Conservation (phyloP, 2,113 vertebrate species). For the Daphoenositta chrysoptera region DNA sequence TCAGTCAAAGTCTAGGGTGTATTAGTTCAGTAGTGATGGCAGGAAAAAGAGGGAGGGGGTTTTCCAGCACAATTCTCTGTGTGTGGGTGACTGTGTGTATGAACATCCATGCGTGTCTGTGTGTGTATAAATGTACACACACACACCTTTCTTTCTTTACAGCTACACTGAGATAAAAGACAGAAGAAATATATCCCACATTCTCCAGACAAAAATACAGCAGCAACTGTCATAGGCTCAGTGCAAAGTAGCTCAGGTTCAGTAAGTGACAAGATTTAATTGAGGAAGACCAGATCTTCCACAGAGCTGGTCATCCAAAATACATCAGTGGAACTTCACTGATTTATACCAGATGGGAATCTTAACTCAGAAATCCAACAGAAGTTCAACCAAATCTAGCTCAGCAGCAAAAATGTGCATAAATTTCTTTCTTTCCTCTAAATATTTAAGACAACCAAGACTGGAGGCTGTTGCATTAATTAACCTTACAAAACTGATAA, state of each 20-base stretch:
- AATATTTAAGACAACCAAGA: constrained; percentile 20
- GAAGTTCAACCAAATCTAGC: not conserved
- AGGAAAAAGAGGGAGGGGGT: not conserved
- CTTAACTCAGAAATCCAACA: not conserved
- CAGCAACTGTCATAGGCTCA: not conserved
- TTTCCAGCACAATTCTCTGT: not conserved
- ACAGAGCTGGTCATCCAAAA: not conserved
- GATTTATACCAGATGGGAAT: not conserved
- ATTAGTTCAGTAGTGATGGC: not conserved
- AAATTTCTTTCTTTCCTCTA: not conserved
- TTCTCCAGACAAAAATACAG: not conserved
- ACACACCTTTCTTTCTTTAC: not conserved
- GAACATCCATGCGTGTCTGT: not conserved
- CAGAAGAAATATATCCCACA: not conserved
- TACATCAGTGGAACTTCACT: not conserved
- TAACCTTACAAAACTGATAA: constrained; percentile 10
- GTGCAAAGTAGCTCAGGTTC: not conserved
- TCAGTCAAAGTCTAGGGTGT: not conserved
- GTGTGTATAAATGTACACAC: not conserved
- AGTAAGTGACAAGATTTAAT: not conserved
- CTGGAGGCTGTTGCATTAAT: not conserved
- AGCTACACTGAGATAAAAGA: not conserved
- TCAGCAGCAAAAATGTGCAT: not conserved
- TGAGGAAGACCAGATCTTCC: not conserved
- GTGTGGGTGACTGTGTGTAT: not conserved